A percentile compares a stretch with the other conserved stretches of the same genome.
These are phyloP conservation scores for Hypolimnas misippus DNA, from an alignment of 2,888 invertebrate genomes.

Conservation along the genomic window DNA sequence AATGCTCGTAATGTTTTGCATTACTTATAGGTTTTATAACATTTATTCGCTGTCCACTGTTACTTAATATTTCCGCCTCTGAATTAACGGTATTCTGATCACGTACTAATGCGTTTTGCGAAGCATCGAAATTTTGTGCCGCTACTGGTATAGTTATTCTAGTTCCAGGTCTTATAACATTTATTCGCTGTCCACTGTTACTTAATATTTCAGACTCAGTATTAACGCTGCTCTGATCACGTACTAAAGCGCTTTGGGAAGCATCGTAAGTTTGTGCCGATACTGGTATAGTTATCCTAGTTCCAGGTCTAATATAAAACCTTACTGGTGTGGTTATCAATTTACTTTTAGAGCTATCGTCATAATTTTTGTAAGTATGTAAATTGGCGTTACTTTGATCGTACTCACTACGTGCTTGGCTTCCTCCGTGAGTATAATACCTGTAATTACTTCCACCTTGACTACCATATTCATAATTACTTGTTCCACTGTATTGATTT, in stretches of 20 bases:
- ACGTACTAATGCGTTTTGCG: constrained; percentile 47
- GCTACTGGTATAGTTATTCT: constrained; percentile 64
- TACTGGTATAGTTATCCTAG: constrained; percentile 63
- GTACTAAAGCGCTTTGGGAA: constrained; percentile 46
- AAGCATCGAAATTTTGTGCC: constrained; percentile 49
- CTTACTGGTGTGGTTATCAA: constrained; percentile 61
- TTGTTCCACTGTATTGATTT: constrained; percentile 49
- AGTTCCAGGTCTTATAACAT: constrained; percentile 51
- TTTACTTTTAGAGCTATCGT: constrained; percentile 50
- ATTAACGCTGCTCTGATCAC: constrained; percentile 58
- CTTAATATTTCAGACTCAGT: constrained; percentile 60
- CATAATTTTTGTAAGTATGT: constrained; percentile 44
- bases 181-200: constrained; percentile 46
- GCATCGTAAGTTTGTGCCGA: constrained; percentile 51
- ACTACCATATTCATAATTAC: constrained; percentile 51
- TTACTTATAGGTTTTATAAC: constrained; percentile 50
- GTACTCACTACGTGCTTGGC: constrained; percentile 49
- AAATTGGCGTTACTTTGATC: constrained; percentile 50
- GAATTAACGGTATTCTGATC: constrained; percentile 59
- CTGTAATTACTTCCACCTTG: constrained; percentile 50
- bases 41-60: constrained; percentile 46
- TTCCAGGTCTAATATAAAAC: constrained; percentile 66
- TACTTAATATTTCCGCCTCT: constrained; percentile 60
- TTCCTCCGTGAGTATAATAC: constrained; percentile 56
- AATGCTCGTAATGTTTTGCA: constrained; percentile 69